phyloP scores from a whole-genome alignment of 2,113 vertebrate genomes.

The Muscicapa adusta region DNA sequence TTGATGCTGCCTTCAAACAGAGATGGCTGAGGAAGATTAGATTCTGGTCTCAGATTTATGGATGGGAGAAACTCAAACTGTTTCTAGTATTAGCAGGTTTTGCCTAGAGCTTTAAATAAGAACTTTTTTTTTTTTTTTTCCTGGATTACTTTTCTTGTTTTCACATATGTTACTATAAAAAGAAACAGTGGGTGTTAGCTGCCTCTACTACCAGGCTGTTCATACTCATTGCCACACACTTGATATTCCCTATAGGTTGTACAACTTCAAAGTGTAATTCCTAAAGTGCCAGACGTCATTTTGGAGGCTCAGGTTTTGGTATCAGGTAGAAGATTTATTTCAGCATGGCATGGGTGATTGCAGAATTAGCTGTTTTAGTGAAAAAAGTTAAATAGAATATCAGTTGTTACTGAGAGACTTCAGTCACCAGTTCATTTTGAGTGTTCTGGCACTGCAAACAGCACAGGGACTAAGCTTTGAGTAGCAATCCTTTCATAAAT shows the following conservation, averaged over 20 bases:
- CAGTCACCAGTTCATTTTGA: conserved; percentile 25
- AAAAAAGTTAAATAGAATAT: conserved; percentile 60
- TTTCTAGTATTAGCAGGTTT: not conserved
- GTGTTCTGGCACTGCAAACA: conserved; percentile 24
- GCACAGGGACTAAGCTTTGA: conserved; percentile 23
- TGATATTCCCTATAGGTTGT: not conserved
- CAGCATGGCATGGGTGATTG: not conserved
- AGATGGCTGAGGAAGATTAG: not conserved
- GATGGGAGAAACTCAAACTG: not conserved
- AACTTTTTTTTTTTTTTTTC: not conserved
- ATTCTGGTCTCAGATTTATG: not conserved
- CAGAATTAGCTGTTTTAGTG: conserved; percentile 43
- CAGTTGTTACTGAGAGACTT: conserved; percentile 48
- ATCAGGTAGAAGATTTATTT: conserved; percentile 23
- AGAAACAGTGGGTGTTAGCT: not conserved
- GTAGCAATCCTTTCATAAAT: not conserved
- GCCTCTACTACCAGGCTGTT: not conserved
- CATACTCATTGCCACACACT: not conserved
- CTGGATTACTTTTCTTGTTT: not conserved
- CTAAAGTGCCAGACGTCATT: not conserved
- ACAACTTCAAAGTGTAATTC: not conserved
- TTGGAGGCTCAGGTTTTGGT: conserved; percentile 18
- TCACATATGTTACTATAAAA: not conserved
- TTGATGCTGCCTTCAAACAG: not conserved
- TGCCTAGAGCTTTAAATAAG: not conserved